Evolutionary conservation across 2,888 invertebrate genomes (phyloP), one percentile per base, ranked within the genome.

Genomic region (Sesia apiformis): DNA sequence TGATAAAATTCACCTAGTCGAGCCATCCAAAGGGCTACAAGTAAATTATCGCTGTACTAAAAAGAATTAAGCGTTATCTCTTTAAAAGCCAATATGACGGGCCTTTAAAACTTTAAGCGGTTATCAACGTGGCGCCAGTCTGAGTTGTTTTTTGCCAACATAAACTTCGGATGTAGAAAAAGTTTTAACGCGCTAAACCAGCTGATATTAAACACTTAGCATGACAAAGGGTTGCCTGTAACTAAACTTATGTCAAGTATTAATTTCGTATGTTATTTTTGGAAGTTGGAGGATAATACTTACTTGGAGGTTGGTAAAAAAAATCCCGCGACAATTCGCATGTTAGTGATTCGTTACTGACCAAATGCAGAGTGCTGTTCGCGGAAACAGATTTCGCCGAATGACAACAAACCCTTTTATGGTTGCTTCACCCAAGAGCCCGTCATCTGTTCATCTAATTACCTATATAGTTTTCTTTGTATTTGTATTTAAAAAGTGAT

Each of bases 121-220:
- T 73, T 76, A 76, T 73, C 71, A 65, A 61, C 53, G 60, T 77
- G 81, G 80, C 83, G 81, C 83, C 81, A 72, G 73, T 63, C 69
- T 63, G 59, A 46, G 53, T 59, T 50, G 66, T 70, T 76, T 80
- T 78, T 72, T 56, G 60, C 59, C 51, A 53, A 57, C 62, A 60
- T 64, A 59, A 60, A 58, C 59, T 61, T 58, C 23, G 56, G 41
- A 56, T 53, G 54, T 56, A 40, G 55, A 57, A 57, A 55, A 56
- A 53, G 39, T 53, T 50, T 50, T 50, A 52, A 51, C 53, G 51
- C 52, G 49, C 54, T 54, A 52, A 43, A 51, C 38, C 8, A 53
- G 51, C 51, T 43, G 52, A 51, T 46, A 46, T 46, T 23, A n/a
- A 8, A 46, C 46, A 46, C 46, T 46, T 46, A 46, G n/a, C 8